These are phyloP conservation scores for Oryzias woworae DNA, from an alignment of 2,113 vertebrate genomes.

Conservation along the genomic window DNA sequence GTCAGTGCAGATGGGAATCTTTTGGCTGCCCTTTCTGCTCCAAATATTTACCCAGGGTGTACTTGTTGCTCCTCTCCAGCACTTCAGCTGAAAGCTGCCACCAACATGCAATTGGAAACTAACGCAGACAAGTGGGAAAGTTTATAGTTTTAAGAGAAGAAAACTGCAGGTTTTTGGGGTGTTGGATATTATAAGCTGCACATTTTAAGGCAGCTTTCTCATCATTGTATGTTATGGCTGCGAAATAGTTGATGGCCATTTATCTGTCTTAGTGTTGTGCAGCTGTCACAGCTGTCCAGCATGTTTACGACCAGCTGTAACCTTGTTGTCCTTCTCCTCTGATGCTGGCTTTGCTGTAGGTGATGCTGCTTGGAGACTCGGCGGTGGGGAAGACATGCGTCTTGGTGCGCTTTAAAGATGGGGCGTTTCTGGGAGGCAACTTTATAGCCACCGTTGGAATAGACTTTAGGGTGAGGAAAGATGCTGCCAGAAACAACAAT, in stretches of 20 bases:
- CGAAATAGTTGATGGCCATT: conserved; percentile 4
- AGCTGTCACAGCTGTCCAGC: not conserved
- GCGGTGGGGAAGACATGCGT: conserved; percentile 98
- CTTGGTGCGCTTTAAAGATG: conserved; percentile 95
- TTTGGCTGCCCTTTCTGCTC: conserved; percentile 19
- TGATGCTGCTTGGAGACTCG: conserved; percentile 98
- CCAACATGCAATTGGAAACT: conserved; percentile 3
- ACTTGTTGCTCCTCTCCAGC: conserved; percentile 56
- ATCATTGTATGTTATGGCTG: not conserved
- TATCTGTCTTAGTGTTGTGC: not conserved
- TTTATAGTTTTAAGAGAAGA: not conserved
- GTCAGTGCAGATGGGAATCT: conserved; percentile 17
- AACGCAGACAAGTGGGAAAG: conserved; percentile 20
- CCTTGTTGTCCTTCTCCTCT: conserved; percentile 43
- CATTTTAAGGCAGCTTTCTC: no score
- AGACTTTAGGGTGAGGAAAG: conserved; percentile 96
- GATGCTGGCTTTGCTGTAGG: conserved; percentile 74
- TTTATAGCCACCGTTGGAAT: conserved; percentile 99
- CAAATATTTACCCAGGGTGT: conserved; percentile 69
- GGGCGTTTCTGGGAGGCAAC: conserved; percentile 92
- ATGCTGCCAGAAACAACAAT: not conserved
- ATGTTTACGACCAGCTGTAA: conserved; percentile 22
- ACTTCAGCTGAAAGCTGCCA: conserved; percentile 15
- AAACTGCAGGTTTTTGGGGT: no score
- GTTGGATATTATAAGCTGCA: no score